Evolutionary conservation across 2,797 vertebrate species (phyloP), one percentile per base, ranked within the genome.

Genomic region (Hypotaenidia okinawae): DNA sequence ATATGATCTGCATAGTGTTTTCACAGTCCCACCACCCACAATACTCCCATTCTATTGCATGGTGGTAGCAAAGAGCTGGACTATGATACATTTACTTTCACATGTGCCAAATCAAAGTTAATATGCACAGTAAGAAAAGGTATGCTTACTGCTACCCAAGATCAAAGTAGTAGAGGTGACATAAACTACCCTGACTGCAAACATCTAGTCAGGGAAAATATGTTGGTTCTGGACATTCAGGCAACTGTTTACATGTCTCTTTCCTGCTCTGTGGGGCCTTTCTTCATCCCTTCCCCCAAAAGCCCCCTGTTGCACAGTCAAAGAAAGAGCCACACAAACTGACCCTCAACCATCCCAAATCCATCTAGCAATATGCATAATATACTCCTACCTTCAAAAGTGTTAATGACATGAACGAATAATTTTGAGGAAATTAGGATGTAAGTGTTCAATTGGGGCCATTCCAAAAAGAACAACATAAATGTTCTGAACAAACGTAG

Each of bases 381-480:
- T 43, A 54, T 5, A n/a, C 3, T 30, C 14, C 32, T 86, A 45
- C 19, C 15, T 87, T 79, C 45, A 68, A 57, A 84, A 72, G 8
- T n/a, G 12, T 2, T 39, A 41, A 45, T 16, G 16, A 73, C 10
- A 24, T 17, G 4, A 12, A 51, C 2, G 2, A 22, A 57, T 22
- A 12, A 33, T 81, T 84, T 55, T 81, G n/a, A 90, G 18, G 6
- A 28, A 90, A 57, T 72, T 59, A 16, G 3, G 16, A 74, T 47
- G 2, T 9, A 51, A 51, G 11, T n/a, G 9, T 49, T 84, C n/a
- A 63, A 0, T 23, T 0, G 6, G 21, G 23, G 45, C 3, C 11
- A 72, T 39, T 86, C 30, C 23, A 70, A 27, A 80, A 77, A 63
- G 6, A 24, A 67, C 35, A 35, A 18, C 10, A 28, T 39, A 35